Conservation (phyloP, 1,140 invertebrate species). For the Danaus melanippus region DNA sequence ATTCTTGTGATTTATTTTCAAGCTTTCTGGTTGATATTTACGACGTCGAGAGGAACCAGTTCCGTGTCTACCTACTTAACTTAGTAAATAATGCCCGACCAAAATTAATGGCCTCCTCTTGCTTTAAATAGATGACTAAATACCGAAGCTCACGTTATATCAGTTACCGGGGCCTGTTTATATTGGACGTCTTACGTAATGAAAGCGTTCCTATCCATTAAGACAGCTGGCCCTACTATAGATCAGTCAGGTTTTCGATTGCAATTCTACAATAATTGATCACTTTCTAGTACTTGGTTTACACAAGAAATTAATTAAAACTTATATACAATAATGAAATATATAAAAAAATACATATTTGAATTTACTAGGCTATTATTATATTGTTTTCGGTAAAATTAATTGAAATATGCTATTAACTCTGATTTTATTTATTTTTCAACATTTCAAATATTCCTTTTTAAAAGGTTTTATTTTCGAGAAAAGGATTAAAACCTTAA, state of each 20-base stretch:
- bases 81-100: conserved; percentile 64
- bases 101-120: conserved; percentile 64
- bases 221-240: conserved; percentile 28
- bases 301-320: too few relatives aligned
- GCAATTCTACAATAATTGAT: too few relatives aligned
- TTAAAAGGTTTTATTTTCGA: too few relatives aligned
- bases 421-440: too few relatives aligned
- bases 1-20: conserved; percentile 59
- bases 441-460: too few relatives aligned
- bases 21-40: conserved; percentile 57
- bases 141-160: conserved; percentile 61
- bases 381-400: conserved; percentile 6
- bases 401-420: not conserved
- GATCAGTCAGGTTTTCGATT: too few relatives aligned
- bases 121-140: conserved; percentile 71
- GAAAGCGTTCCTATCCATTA: conserved; percentile 55
- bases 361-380: conserved; percentile 5
- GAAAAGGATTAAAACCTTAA: too few relatives aligned
- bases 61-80: conserved; percentile 67
- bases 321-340: too few relatives aligned
- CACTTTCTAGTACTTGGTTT: too few relatives aligned
- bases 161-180: conserved; percentile 50
- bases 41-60: conserved; percentile 60
- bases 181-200: conserved; percentile 50
- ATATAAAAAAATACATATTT: too few relatives aligned